These are phyloP conservation scores for Antitype chi DNA, from an alignment of 2,888 invertebrate species.

Conservation along the genomic window DNA sequence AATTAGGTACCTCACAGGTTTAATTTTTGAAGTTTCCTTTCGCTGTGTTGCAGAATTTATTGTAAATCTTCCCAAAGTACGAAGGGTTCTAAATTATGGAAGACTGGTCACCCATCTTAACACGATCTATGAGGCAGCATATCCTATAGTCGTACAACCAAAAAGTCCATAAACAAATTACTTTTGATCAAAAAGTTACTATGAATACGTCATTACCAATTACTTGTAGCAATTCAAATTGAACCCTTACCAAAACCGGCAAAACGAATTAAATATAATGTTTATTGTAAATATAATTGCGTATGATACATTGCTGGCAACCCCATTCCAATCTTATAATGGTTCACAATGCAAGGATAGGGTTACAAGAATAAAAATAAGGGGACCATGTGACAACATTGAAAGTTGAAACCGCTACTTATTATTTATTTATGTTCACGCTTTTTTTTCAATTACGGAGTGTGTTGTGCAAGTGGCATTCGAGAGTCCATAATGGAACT, in stretches of 20 bases:
- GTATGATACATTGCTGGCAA: constrained; percentile 67
- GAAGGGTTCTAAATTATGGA: background rate
- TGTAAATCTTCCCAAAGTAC: background rate
- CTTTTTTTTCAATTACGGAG: constrained; percentile 25
- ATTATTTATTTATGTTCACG: constrained; percentile 52
- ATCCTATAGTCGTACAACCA: background rate
- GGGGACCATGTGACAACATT: constrained; percentile 62
- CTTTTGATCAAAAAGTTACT: background rate
- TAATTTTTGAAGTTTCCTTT: too few species aligned
- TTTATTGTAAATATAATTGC: constrained; percentile 76
- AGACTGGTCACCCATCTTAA: background rate
- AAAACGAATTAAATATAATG: constrained; percentile 70
- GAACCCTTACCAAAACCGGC: constrained; percentile 58
- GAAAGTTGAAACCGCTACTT: constrained; percentile 59
- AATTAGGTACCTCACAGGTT: too few species aligned
- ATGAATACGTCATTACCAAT: constrained; percentile 40
- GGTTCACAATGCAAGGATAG: constrained; percentile 60
- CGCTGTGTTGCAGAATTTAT: too few species aligned
- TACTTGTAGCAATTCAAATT: constrained; percentile 24
- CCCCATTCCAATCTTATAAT: constrained; percentile 68
- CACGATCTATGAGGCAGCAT: background rate
- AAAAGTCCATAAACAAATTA: background rate
- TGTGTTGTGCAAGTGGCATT: constrained; percentile 19
- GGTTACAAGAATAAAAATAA: constrained; percentile 62
- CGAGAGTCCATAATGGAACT: background rate